Evolutionary conservation across 2,113 vertebrate species (phyloP), one percentile per base, ranked within the genome.

Genomic region (Pogona vitticeps): DNA sequence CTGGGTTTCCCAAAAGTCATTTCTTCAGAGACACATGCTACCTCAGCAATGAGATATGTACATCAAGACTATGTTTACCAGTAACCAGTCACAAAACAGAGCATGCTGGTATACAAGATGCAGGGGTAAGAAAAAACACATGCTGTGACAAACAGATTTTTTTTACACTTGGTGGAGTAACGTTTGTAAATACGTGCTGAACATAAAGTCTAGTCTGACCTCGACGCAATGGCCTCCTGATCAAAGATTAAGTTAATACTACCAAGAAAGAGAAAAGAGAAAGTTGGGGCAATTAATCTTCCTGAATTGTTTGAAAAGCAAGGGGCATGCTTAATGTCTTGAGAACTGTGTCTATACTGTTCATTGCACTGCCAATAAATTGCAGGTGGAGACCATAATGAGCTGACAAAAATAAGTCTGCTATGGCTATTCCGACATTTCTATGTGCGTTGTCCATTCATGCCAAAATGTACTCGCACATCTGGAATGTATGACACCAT

Each of bases 351-450:
- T 65, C 80, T 75, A 40, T 79, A 80, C 56, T 76, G 0, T 71
- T 86, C 9, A 20, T 82, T 89, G 67, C 0, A 0, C 15, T 92
- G 80, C 68, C 85, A 93, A 36, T 82, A 79, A 86, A 82, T 33
- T 14, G 79, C 87, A 87, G 91, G 85, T 86, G 85, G 79, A 61
- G 67, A 67, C 72, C 52, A 73, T 63, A 80, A 83, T 31, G 88
- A 93, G 84, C 80, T 81, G 91, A 91, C 83, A 88, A 84, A 90
- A 82, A 0, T 38, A 56, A 33, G 80, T 42, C 85, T 42, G 56
- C 81, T 59, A 65, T 87, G 84, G 85, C 42, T 83, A 58, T 38
- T 85, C 3, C 14, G 80, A 73, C n/a, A 15, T 73, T 83, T 88
- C 88, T 71, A 1, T 0, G 80, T 3, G 70, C 82, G 71, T 31